Percentiles rank a stretch among this genome's conserved stretches.
Conservation (phyloP, 92 coral and sea anemone genomes). For the Zoanthus gigantus region DNA sequence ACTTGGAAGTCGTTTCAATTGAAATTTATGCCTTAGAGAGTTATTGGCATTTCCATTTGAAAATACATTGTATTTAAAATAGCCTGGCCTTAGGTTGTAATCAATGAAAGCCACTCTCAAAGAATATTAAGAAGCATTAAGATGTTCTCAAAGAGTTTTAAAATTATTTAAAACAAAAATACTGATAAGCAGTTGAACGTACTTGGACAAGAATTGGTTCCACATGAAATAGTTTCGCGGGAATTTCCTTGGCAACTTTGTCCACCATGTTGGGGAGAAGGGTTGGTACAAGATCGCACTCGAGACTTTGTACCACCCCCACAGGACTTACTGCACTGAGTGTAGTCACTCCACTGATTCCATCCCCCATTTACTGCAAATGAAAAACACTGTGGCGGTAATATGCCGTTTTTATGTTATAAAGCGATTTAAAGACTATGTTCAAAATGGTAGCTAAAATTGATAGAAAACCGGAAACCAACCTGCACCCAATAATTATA, state of each 20-base stretch:
- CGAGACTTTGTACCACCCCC: constrained; percentile 61
- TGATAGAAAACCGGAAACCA: no score
- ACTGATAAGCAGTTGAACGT: neutral
- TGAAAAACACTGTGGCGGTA: neutral
- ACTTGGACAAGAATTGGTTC: constrained; percentile 5
- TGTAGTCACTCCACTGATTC: constrained; percentile 41
- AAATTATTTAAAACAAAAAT: neutral
- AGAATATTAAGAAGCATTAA: no score
- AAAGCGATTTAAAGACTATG: no score
- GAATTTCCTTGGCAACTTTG: constrained; percentile 15
- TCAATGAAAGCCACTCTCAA: no score
- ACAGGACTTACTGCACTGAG: constrained; percentile 52
- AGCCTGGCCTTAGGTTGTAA: no score
- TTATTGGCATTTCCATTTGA: constrained; percentile 12
- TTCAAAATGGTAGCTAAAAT: no score
- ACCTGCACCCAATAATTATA: no score
- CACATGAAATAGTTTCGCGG: constrained; percentile 25
- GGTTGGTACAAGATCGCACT: constrained; percentile 44
- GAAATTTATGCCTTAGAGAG: no score
- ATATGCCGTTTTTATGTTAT: no score
- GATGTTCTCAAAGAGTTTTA: no score
- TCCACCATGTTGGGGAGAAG: neutral
- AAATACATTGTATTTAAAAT: neutral
- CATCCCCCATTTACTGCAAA: constrained; percentile 26
- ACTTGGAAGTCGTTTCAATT: no score